Evolutionary conservation across 2,113 vertebrate genomes (phyloP), one percentile per base, ranked within the genome.

Genomic region (Trogon melanurus): DNA sequence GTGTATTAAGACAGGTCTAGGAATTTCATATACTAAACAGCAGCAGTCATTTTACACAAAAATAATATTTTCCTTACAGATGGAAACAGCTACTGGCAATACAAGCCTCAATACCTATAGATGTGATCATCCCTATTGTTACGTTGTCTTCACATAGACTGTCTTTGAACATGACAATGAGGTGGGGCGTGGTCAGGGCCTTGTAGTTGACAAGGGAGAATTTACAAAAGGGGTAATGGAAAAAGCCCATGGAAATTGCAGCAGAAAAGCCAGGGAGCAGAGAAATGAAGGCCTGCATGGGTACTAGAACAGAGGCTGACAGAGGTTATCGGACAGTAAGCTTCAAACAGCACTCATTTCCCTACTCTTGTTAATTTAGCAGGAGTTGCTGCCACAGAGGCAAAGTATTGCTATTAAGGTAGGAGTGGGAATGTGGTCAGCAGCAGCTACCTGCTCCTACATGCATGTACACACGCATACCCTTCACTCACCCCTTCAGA

Each of bases 381-480:
- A 69, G 74, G 74, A 88, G 29, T 32, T 72, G 45, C 58, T 90
- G 62, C 54, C 76, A 23, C 38, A 69, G 69, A 74, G 69, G 22
- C 13, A 5, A 67, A 89, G 41, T 36, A 75, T 30, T 84, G 82
- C 47, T 81, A 6, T 51, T 56, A 32, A 60, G 44, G 44, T 56
- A 51, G 53, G 41, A 84, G 64, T 18, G 36, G 58, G 48, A 66
- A 62, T 23, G 38, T 5, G 13, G 26, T 44, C 57, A 64, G 70
- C 29, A 81, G 15, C 45, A 50, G 19, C 11, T 14, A 51, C 22
- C 48, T 79, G 66, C 91, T 56, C 70, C 61, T 25, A 10, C 17
- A 30, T 27, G 11, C 13, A n/a, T n/a, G 32, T 60, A 41, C 0
- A 0, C 7, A 16, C n/a, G 26, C 2, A 1, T 13, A 61, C 22